phyloP scores from a whole-genome alignment of 2,888 invertebrate species.

The Cantharis flavilabris region DNA sequence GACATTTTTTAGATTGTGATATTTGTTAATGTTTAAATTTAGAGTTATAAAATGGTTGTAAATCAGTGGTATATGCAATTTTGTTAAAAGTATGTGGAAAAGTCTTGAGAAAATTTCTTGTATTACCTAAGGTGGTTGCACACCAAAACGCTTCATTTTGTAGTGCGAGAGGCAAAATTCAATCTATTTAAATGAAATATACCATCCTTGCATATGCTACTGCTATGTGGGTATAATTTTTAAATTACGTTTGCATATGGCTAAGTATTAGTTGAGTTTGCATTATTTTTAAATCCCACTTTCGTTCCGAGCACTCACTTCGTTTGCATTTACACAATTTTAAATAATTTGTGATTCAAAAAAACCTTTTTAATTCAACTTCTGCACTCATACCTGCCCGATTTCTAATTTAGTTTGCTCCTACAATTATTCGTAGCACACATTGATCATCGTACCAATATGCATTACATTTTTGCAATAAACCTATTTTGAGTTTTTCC shows the following conservation, averaged over 20 bases:
- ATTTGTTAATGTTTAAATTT: background rate
- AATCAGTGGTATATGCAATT: background rate
- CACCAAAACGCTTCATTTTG: background rate
- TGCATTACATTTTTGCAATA: background rate
- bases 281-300: background rate
- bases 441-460: background rate
- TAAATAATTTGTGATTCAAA: background rate
- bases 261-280: background rate
- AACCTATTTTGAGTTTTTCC: background rate
- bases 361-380: background rate
- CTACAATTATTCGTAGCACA: background rate
- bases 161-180: background rate
- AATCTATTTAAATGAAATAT: background rate
- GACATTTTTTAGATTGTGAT: background rate
- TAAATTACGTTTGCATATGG: background rate
- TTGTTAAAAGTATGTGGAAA: background rate
- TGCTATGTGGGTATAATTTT: background rate
- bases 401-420: background rate
- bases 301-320: background rate
- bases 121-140: background rate
- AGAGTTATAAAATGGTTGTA: background rate
- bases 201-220: background rate
- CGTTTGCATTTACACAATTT: background rate
- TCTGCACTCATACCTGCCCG: background rate
- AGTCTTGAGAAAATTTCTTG: background rate